Base-by-base conservation (phyloP, 2,113 vertebrate genomes). In the Myotis brandtii region DNA sequence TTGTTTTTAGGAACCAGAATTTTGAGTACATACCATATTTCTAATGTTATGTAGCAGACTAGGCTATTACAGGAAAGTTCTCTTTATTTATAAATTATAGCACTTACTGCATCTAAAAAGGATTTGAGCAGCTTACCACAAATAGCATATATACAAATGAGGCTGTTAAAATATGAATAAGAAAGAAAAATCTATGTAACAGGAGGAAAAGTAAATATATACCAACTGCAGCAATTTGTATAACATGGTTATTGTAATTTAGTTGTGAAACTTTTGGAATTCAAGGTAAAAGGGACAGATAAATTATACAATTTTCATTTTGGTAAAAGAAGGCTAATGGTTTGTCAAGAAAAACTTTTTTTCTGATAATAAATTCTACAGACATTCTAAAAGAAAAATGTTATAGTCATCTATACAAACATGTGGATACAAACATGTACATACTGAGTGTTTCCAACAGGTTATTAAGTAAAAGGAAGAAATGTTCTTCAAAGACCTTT, bases 221-320 rank as follows among this genome's bases (percentile, higher is more conserved):
- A 67, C 9, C 86, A 3, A n/a, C 37, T 82, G 30, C 30, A 62
- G 13, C n/a, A 85, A 32, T 79, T 79, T 90, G 43, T 80, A 20
- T 95, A 52, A 77, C 37, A 9, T 73, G 32, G 48, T 93, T 94
- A 27, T 87, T 80, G 9, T 85, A 91, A 62, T 95, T 91, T 95
- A 87, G 25, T 86, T 91, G 87, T 90, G 50, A 80, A 95, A 89
- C 6, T 62, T 91, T 89, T 80, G 54, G 69, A 92, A 89, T 37
- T 89, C 62, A 94, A 62, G 48, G 37, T 43, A 86, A 89, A 95
- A 84, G 30, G 34, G 34, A 84, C 89, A 94, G 70, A 86, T 43
- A 69, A 91, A 82, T 85, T 56, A 52, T 14, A 73, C 2, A 64
- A 0, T 92, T 92, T 95, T 93, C 73, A 86, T 81, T 88, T 27